Base-by-base conservation (phyloP, 2,888 invertebrate genomes). In the Drosophila anomalipes region DNA sequence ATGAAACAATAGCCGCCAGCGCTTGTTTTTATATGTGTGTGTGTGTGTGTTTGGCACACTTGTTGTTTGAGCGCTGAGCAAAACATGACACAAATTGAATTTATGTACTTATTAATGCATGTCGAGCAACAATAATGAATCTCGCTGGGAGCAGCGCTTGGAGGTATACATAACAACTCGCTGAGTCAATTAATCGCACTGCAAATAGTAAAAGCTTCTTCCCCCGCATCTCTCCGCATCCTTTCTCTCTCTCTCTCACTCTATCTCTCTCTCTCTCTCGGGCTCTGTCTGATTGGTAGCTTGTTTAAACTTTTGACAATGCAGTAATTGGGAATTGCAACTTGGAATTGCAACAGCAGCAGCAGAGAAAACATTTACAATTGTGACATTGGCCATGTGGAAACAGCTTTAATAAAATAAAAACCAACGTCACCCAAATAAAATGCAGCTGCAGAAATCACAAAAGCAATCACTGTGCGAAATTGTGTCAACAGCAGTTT, bases 401-500 rank as follows among this genome's bases (percentile, higher is more conserved):
- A 73, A 82, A 75, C 65, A 81, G 76, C 70, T 89, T 88, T 19
- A 39, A 39, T 12, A 37, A 63, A 76, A 79, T 77, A 77, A 30
- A 28, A 62, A 56, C 74, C 71, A 74, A 69, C 77, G 74, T 64
- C 66, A 68, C 73, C 83, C 77, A 85, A 90, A 86, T 86, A 90
- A 85, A 83, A 67, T 73, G 86, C 74, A 76, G 68, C 71, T 73
- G 74, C 62, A 70, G 61, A 70, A 70, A 70, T 70, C 71, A 49
- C 64, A 58, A 60, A 75, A 69, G 65, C 76, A 79, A 77, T 79
- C 77, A 64, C 82, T 63, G 59, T 52, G 66, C 67, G 64, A 60
- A 87, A 87, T 80, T 90, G 83, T 87, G 86, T 88, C 86, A 90
- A 87, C 90, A 87, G 70, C 61, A 74, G 59, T 61, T 54, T 52